Evolutionary conservation across 2,113 vertebrate genomes (phyloP), one percentile per base, ranked within the genome.

Genomic region (Motacilla alba): DNA sequence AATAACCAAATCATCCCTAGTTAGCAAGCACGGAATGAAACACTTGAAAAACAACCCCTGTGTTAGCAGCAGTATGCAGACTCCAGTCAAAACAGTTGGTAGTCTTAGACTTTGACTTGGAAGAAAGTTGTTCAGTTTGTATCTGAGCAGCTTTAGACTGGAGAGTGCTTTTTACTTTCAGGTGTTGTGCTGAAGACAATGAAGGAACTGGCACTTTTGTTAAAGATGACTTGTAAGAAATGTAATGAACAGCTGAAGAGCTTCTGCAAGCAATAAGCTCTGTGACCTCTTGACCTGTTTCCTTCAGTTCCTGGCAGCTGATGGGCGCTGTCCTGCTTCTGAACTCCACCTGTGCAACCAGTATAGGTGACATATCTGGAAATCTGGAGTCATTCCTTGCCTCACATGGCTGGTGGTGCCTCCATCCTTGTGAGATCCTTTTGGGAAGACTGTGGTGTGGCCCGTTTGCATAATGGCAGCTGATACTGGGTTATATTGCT

Each of bases 1-100:
- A 93, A 73, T 96, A 96, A 92, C 28, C 87, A 95, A 96, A 96
- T 95, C 77, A 59, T 47, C 19, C 43, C 26, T 85, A 60, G n/a
- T 94, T 80, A 83, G 41, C 68, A 68, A 72, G 52, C 59, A 67
- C 1, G 9, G 47, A 74, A 89, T 58, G 44, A 84, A 94, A 31
- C 4, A 5, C 78, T 82, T 84, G 41, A 50, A 90, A 79, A 92
- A 47, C 67, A 70, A 22, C 46, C 37, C 76, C 31, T 62, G 20
- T 58, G 4, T 77, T 79, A 90, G 53, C 56, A 86, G 77, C n/a
- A 60, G 12, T 28, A 14, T 80, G 52, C 58, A 83, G 70, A 66
- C 59, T 41, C 73, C 8, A 89, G 68, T 72, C 67, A 83, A 74
- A 95, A 58, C 30, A 78, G 39, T 60, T 79, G 27, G 37, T 21